A percentile compares a stretch with the other conserved stretches of the same genome.
phyloP scores from a whole-genome alignment of 2,888 invertebrate genomes.

The Cryptocheilus praepositus region DNA sequence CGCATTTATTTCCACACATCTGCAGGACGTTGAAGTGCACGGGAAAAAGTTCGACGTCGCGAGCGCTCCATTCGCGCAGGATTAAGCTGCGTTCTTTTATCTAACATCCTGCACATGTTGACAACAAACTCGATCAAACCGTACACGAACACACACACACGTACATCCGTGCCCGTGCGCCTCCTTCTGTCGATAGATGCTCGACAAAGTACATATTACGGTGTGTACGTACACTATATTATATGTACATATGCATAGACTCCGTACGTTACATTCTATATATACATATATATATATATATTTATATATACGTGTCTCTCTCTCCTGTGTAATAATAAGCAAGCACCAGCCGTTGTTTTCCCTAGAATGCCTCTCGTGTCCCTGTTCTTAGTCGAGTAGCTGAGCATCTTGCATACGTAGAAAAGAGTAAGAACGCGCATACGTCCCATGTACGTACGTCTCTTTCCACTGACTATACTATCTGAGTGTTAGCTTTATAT shows the following conservation, averaged over 20 bases:
- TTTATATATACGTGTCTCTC: neutral
- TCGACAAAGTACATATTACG: slow-evolving; percentile 33
- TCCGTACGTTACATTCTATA: neutral
- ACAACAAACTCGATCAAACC: neutral
- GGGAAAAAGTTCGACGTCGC: too few relatives aligned
- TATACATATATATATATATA: slow-evolving; percentile 2
- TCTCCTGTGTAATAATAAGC: too few relatives aligned
- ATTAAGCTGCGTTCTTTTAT: neutral
- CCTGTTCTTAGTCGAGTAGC: slow-evolving; percentile 51
- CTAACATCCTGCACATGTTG: too few relatives aligned
- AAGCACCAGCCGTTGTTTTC: slow-evolving; percentile 3
- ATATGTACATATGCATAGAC: slow-evolving; percentile 12
- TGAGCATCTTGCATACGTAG: slow-evolving; percentile 58
- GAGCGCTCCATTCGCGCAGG: too few relatives aligned
- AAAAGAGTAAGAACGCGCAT: slow-evolving; percentile 13
- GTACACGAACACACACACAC: slow-evolving; percentile 12
- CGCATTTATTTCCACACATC: neutral
- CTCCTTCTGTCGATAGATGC: slow-evolving; percentile 31
- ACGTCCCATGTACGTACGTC: slow-evolving; percentile 4
- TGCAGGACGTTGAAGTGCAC: too few relatives aligned
- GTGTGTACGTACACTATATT: slow-evolving; percentile 25
- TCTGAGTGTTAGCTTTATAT: too few relatives aligned
- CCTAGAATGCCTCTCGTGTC: slow-evolving; percentile 5
- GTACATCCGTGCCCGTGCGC: slow-evolving; percentile 22
- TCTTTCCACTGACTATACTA: slow-evolving; percentile 1